Base-by-base conservation (phyloP, 2,113 vertebrate species). In the Egretta garzetta region DNA sequence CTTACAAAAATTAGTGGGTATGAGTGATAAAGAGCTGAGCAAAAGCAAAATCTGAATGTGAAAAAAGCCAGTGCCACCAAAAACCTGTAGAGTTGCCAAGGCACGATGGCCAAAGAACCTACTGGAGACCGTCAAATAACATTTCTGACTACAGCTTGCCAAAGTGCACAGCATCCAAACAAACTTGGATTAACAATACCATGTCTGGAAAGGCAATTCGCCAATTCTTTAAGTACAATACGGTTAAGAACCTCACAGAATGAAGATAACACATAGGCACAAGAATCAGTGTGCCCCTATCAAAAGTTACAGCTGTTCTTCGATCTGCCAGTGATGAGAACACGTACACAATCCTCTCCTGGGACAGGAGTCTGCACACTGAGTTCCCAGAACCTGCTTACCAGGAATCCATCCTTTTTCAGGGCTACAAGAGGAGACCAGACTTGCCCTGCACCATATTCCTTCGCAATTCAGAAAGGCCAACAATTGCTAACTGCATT, bases 201-300 rank as follows among this genome's bases (percentile, higher is more conserved):
- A 17, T 19, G 2, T 39, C 62, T 50, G 49, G 33, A 88, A 87
- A 74, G 23, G 47, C 23, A 84, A 58, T 21, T 81, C 50, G 47
- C 19, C 32, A 60, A 28, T 37, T 79, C 32, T 21, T n/a, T 66
- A 45, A 67, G 16, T 6, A 11, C 1, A 6, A 43, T 4, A 37
- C 4, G 4, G 5, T 64, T 20, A 93, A 83, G 35, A 81, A 80
- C 13, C 19, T 53, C 55, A 45, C 9, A 79, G 68, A 94, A 71
- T 0, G 4, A 88, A 24, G 27, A 53, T 41, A 23, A 52, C 1
- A 0, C 21, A 71, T 0, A 52, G 32, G 18, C 30, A 4, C 13
- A 79, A 50, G 11, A 86, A 55, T 43, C 10, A 86, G 9, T 2
- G 27, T 5, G 14, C 21, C 22, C 23, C 19, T 35, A 49, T 10